Percentiles rank a stretch among this genome's conserved stretches.
Conservation (phyloP, 2,797 vertebrate species). For the Urosaurus nigricauda region DNA sequence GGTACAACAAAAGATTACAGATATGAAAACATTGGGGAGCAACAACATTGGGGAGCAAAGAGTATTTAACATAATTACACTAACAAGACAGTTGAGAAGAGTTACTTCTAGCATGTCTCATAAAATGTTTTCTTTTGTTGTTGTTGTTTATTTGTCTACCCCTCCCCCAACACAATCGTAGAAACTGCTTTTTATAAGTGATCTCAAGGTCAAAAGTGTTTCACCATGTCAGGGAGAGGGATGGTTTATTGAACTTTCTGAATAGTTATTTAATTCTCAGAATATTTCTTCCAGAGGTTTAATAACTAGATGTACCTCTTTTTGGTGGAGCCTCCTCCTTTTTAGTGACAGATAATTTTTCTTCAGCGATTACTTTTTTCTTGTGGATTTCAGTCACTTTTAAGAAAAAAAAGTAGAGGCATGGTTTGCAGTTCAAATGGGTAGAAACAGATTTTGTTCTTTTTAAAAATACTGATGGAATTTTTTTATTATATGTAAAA, state of each 20-base stretch:
- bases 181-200: not conserved
- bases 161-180: no score
- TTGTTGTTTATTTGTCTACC: not conserved
- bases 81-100: not conserved
- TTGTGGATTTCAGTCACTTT: conserved; percentile 83
- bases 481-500: conserved; percentile 32
- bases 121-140: not conserved
- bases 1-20: conserved; percentile 43
- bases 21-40: not conserved
- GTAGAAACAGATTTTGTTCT: conserved; percentile 17
- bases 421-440: conserved; percentile 31
- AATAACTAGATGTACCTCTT: conserved; percentile 76
- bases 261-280: not conserved
- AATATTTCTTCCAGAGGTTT: conserved; percentile 1
- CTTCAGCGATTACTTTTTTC: conserved; percentile 81
- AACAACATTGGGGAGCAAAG: conserved; percentile 8
- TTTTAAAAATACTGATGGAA: not conserved
- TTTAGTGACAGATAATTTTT: conserved; percentile 76
- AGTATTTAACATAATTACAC: conserved; percentile 10
- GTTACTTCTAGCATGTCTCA: not conserved
- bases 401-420: conserved; percentile 78
- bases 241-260: not conserved
- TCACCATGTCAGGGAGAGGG: not conserved
- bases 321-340: conserved; percentile 77
- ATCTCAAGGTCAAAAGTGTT: not conserved